Percentiles rank a stretch among this genome's conserved stretches.
phyloP scores from a whole-genome alignment of 2,113 vertebrate genomes.

The Upupa epops region DNA sequence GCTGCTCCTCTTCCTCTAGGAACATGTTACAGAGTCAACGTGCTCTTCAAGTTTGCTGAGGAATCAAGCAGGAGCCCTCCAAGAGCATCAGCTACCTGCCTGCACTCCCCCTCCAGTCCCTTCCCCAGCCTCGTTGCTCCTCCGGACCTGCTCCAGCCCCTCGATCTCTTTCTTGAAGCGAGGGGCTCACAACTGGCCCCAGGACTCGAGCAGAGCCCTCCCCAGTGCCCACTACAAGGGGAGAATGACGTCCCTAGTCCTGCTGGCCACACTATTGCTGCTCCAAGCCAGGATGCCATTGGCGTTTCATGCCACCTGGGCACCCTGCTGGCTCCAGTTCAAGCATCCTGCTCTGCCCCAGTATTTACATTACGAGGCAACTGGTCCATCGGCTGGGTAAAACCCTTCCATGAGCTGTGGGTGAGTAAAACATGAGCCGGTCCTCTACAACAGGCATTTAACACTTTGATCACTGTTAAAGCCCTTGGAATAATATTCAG shows the following conservation, averaged over 20 bases:
- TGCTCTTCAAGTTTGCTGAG: background rate
- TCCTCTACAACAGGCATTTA: slow-evolving; percentile 55
- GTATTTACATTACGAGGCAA: slow-evolving; percentile 73
- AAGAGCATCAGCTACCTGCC: slow-evolving; percentile 72
- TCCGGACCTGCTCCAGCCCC: too few species aligned
- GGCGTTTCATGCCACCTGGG: too few species aligned
- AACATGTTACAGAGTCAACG: slow-evolving; percentile 20
- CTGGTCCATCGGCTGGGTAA: slow-evolving; percentile 77
- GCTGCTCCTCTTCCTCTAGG: slow-evolving; percentile 33
- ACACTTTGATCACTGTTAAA: slow-evolving; percentile 68
- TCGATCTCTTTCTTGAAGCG: too few species aligned
- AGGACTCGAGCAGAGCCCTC: too few species aligned
- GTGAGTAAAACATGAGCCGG: background rate
- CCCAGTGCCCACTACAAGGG: too few species aligned
- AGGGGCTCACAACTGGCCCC: too few species aligned
- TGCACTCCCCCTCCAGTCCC: slow-evolving; percentile 66
- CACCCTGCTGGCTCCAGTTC: too few species aligned
- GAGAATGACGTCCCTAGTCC: too few species aligned
- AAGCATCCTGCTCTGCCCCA: slow-evolving; percentile 73
- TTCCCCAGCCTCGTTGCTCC: too few species aligned
- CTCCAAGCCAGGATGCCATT: too few species aligned
- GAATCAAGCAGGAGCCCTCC: background rate
- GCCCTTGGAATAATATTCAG: slow-evolving; percentile 68
- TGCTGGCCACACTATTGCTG: too few species aligned
- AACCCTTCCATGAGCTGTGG: slow-evolving; percentile 62